Evolutionary conservation across 1,140 invertebrate species (phyloP), one percentile per base, ranked within the genome.

Genomic region (Drosophila subobscura): DNA sequence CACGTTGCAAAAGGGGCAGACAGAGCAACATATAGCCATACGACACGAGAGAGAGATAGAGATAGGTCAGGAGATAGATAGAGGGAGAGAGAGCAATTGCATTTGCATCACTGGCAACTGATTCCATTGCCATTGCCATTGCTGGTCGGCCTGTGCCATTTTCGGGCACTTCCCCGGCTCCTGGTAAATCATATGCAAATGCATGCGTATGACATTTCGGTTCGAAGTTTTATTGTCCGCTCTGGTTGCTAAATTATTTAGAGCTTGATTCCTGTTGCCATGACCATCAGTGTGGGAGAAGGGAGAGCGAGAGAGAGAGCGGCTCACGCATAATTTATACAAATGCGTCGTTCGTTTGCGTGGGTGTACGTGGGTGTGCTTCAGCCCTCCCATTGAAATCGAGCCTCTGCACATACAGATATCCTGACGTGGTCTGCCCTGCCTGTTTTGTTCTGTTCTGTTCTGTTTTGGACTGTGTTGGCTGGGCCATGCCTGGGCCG

Each of bases 181-280:
- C 41, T 29, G 46, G 41, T 54, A 84, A 85, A 84, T 84, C 73
- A 86, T 88, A 86, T 86, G 81, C 81, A 86, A 86, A 86, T 86
- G 77, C 83, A 86, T 86, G 77, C 81, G 83, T 86, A 86, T 86
- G 81, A 86, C 81, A 86, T 86, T 86, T 88, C 73, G 63, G 83
- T 85, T 81, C 74, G 83, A 86, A 70, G 88, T 86, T 86, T 86
- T 88, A 86, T 86, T 86, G 81, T 88, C 78, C 74, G 81, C 81
- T 74, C 77, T 54, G 61, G 77, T 86, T 86, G 78, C 77, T 86
- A 86, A 86, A 86, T 88, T 86, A 86, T 88, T 86, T 86, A 86
- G 81, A 88, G 81, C 83, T 78, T 81, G 81, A 81, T 86, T 86
- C 83, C 83, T 78, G 83, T 44, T 81, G 74, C 81, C 68, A 77